These are phyloP conservation scores for Lethenteron reissneri DNA, from an alignment of 2,113 vertebrate species.

Conservation along the genomic window DNA sequence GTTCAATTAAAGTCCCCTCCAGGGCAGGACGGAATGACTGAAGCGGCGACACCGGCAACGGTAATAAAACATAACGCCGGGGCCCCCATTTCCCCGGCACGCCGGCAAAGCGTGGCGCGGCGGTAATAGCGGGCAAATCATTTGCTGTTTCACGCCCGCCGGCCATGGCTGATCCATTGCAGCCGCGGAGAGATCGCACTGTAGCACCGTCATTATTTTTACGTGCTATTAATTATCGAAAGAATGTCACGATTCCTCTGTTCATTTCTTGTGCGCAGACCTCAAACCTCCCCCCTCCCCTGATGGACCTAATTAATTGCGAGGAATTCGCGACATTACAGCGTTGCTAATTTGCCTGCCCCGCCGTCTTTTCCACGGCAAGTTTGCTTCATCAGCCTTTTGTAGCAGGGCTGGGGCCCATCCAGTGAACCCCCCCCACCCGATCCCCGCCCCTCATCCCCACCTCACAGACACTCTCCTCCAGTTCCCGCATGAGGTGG, in stretches of 20 bases:
- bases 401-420: no score
- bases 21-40: conserved; percentile 65
- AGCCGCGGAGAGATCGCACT: conserved; percentile 10
- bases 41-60: neutral
- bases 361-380: neutral
- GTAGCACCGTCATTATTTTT: conserved; percentile 18
- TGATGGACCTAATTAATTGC: conserved; percentile 67
- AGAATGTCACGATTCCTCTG: conserved; percentile 30
- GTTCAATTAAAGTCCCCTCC: conserved; percentile 90
- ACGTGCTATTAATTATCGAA: conserved; percentile 54
- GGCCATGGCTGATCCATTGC: neutral
- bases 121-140: neutral
- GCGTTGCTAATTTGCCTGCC: conserved; percentile 1
- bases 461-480: no score
- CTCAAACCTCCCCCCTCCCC: conserved; percentile 15
- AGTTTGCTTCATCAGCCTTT: conserved; percentile 6
- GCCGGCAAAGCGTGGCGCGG: conserved; percentile 12
- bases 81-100: conserved; percentile 42
- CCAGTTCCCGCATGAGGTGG: no score
- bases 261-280: neutral
- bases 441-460: no score
- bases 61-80: conserved; percentile 25
- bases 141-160: neutral
- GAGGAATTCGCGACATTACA: conserved; percentile 39
- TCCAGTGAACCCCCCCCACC: no score